Evolutionary conservation across 2,888 invertebrate genomes (phyloP), one percentile per base, ranked within the genome.

Genomic region (Andrena trimmerana): DNA sequence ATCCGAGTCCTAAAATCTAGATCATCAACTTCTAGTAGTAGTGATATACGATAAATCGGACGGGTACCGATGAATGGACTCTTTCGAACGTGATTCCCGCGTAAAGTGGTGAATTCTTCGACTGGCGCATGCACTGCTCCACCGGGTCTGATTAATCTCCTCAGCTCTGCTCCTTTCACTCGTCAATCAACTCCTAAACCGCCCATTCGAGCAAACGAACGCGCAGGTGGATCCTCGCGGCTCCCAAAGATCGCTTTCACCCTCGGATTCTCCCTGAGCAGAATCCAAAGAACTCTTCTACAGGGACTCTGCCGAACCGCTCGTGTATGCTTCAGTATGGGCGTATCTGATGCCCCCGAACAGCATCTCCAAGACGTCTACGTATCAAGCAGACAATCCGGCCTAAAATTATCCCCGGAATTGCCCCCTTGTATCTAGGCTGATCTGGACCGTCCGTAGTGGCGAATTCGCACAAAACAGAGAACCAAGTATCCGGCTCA

Each of bases 391-490:
- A 52, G 24, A 31, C 16, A 59, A 29, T 27, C 62, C 52, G 74
- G 42, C 70, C 79, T 80, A 78, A 85, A 85, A 87, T 86, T 87
- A 86, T 83, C 60, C 70, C 60, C 67, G 65, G 36, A 70, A 68
- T 73, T 67, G 69, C 68, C 68, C 66, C 78, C 73, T 73, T 82
- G 83, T 85, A 86, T 87, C 86, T 87, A 87, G 87, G 86, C 83
- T 73, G 75, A 85, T 86, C 87, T 81, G 80, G 24, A 71, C 54
- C 67, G 67, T 27, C 70, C 52, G 29, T 6, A 66, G 48, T 68
- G 73, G 74, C 74, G 80, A 85, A 83, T 85, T 80, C 65, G 62
- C 78, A 69, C 66, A 77, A 71, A 63, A 78, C 73, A 50, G 62
- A 59, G 57, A 27, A 33, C 79, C 75, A 60, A 69, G 74, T 81